A percentile compares a stretch with the other conserved stretches of the same genome.
Evolutionary conservation across 2,113 vertebrate species (phyloP).

Genomic region (Trachemys scripta): DNA sequence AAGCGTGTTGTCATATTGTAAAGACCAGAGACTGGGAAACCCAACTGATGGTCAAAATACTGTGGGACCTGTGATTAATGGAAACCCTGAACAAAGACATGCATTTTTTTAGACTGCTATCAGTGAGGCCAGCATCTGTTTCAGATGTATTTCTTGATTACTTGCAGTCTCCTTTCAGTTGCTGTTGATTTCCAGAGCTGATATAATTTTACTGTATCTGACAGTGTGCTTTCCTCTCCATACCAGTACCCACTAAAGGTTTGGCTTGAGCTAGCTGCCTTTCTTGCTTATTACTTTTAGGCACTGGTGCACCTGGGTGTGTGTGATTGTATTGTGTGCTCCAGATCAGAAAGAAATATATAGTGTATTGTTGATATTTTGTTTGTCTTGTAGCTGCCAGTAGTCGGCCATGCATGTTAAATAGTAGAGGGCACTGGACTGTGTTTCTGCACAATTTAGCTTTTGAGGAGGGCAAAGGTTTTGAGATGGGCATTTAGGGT

Average conservation of each 20-base stretch:
- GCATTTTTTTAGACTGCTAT: conserved; percentile 22
- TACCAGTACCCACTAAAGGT: background rate
- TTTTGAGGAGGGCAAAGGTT: background rate
- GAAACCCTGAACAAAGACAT: conserved; percentile 19
- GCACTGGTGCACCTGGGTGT: background rate
- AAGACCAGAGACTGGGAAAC: conserved; percentile 19
- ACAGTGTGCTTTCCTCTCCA: background rate
- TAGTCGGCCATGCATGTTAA: background rate
- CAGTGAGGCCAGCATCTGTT: background rate
- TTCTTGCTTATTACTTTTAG: background rate
- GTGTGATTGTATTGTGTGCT: background rate
- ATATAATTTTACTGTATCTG: background rate
- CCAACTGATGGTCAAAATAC: conserved; percentile 43
- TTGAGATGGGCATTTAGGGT: background rate
- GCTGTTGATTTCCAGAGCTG: conserved; percentile 28
- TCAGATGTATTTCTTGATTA: conserved; percentile 57
- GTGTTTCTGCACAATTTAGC: background rate
- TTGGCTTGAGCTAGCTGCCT: background rate
- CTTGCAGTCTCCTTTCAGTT: conserved; percentile 53
- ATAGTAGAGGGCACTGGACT: background rate
- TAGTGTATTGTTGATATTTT: background rate
- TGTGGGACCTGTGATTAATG: conserved; percentile 51
- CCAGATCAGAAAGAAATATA: background rate
- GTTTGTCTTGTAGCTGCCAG: background rate
- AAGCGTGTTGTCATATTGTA: background rate